Evolutionary conservation across 2,888 invertebrate genomes (phyloP), one percentile per base, ranked within the genome.

Genomic region (Noctua janthina): DNA sequence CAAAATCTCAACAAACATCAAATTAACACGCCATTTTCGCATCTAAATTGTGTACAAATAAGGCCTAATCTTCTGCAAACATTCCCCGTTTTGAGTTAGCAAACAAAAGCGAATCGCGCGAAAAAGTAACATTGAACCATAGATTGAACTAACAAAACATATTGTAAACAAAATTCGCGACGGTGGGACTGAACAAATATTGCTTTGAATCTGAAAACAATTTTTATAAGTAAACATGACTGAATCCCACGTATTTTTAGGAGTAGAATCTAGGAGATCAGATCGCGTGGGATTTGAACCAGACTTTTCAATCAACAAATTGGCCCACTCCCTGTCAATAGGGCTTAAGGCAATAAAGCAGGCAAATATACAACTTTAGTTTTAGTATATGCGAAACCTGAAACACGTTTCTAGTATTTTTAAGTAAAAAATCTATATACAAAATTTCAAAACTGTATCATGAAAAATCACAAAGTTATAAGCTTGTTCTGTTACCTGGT

Each of bases 131-230:
- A 88, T 78, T 77, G 77, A 43, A 43, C 43, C 43, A 43, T 43
- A 43, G 43, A 43, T 43, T 43, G 43, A 69, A 78, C 78, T 64
- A 87, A 88, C 86, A 89, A 86, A 84, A 90, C 81, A 85, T 86
- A 84, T 85, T 78, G 89, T 81, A 88, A 83, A 84, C 89, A 87
- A 85, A 82, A 71, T 80, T 83, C 64, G 68, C 72, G 74, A 51
- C 80, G 72, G 84, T 74, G 86, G 84, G 83, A 80, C 83, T 88
- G 87, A 84, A 83, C 90, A 93, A 94, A 93, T 89, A 93, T 88
- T 88, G 88, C 86, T 89, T 90, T 82, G 88, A 88, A 91, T 90
- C 90, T 89, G 90, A 91, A 92, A 93, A 91, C 92, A 92, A 93
- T 93, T 92, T 92, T 92, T 90, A 87, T 89, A 86, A 90, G 91